Percentiles rank a stretch among this genome's conserved stretches.
Evolutionary conservation across 2,797 vertebrate genomes (phyloP).

Genomic region (Phataginus tetradactyla): DNA sequence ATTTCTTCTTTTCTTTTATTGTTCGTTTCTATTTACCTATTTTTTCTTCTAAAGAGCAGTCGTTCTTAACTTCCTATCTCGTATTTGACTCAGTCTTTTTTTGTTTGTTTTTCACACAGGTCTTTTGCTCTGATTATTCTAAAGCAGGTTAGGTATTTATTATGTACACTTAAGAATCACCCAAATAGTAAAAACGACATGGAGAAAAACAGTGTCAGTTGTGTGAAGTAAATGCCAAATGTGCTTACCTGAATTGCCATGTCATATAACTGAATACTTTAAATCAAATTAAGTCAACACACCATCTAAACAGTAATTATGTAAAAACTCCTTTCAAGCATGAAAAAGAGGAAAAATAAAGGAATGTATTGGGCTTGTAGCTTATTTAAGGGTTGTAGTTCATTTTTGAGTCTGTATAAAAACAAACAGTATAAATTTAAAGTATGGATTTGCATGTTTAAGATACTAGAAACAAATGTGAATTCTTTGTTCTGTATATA

Average conservation of each 20-base stretch:
- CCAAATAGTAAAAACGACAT: neutral
- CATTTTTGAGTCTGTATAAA: neutral
- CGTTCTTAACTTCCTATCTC: neutral
- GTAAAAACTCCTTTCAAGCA: neutral
- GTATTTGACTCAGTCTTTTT: neutral
- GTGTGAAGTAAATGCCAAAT: neutral
- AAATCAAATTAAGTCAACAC: neutral
- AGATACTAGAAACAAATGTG: slow-evolving; percentile 45
- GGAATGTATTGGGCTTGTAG: neutral
- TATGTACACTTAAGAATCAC: neutral
- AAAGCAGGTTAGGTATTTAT: neutral
- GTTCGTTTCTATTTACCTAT: neutral
- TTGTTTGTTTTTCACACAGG: neutral
- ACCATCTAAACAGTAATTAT: slow-evolving; percentile 18
- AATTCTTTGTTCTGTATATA: slow-evolving; percentile 28
- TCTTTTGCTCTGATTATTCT: neutral
- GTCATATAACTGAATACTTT: slow-evolving; percentile 31
- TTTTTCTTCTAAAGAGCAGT: neutral
- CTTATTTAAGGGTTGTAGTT: slow-evolving; percentile 16
- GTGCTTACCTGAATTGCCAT: neutral
- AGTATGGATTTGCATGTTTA: neutral
- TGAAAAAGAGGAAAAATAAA: neutral
- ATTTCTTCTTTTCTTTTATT: neutral
- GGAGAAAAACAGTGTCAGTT: neutral
- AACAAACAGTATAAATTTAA: slow-evolving; percentile 54